Evolutionary conservation across 2,888 invertebrate species (phyloP).

Genomic region (Stenodema calcarata): DNA sequence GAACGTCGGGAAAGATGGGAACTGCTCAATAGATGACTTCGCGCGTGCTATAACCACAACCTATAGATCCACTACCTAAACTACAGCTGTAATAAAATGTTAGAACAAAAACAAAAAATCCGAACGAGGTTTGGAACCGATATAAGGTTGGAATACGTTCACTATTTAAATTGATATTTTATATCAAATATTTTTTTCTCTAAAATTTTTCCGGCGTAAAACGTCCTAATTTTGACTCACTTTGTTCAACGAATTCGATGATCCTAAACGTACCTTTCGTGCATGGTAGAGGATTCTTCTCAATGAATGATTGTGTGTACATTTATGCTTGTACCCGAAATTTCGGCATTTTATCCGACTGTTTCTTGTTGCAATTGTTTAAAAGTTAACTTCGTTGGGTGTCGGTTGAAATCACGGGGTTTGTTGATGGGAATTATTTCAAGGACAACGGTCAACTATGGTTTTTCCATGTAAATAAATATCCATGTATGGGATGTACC

Average conservation of each 20-base stretch:
- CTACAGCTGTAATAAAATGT: not conserved
- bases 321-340: not conserved
- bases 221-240: not conserved
- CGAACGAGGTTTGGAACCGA: not conserved
- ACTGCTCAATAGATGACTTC: not conserved
- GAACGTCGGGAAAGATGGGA: not conserved
- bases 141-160: not conserved
- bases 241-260: not conserved
- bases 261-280: not conserved
- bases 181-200: too few relatives aligned
- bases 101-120: not conserved
- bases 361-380: not conserved
- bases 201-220: not conserved
- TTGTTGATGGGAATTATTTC: not conserved
- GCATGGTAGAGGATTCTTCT: not conserved
- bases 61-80: not conserved
- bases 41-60: not conserved
- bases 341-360: not conserved
- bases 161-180: not conserved
- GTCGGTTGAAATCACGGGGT: not conserved
- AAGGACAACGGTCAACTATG: not conserved
- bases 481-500: not conserved
- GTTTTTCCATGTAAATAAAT: not conserved
- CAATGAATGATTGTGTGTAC: not conserved
- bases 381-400: not conserved